Percentiles rank a stretch among this genome's conserved stretches.
Conservation (phyloP, 2,113 vertebrate genomes). For the Muntiacus muntjak region DNA sequence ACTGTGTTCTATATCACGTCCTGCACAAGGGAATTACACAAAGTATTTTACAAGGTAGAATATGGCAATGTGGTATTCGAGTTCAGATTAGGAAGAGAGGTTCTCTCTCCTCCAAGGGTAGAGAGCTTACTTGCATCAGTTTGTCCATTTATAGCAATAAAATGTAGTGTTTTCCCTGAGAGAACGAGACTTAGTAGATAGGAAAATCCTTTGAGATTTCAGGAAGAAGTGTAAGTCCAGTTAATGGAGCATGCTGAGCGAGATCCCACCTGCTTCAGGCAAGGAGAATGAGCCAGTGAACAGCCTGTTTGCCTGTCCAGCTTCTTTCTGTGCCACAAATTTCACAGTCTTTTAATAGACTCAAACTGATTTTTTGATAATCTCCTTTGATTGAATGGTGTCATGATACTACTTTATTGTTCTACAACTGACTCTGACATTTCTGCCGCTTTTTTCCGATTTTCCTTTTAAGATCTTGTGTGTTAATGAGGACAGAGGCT, state of each 20-base stretch:
- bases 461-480: slow-evolving; percentile 16
- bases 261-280: not conserved
- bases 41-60: not conserved
- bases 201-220: not conserved
- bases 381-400: not conserved
- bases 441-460: not conserved
- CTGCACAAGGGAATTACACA: not conserved
- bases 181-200: not conserved
- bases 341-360: not conserved
- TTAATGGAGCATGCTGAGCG: not conserved
- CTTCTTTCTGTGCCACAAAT: not conserved
- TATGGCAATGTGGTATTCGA: not conserved
- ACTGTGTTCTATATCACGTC: not conserved
- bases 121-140: not conserved
- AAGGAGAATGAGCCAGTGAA: not conserved
- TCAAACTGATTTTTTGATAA: not conserved
- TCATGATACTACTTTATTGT: not conserved
- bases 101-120: accelerated
- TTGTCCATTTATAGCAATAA: not conserved
- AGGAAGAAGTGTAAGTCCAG: not conserved
- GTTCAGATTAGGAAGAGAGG: not conserved
- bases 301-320: not conserved
- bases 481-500: not conserved
- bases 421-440: not conserved
- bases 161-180: not conserved